phyloP scores from a whole-genome alignment of 2,113 vertebrate species.

The Ictalurus punctatus region DNA sequence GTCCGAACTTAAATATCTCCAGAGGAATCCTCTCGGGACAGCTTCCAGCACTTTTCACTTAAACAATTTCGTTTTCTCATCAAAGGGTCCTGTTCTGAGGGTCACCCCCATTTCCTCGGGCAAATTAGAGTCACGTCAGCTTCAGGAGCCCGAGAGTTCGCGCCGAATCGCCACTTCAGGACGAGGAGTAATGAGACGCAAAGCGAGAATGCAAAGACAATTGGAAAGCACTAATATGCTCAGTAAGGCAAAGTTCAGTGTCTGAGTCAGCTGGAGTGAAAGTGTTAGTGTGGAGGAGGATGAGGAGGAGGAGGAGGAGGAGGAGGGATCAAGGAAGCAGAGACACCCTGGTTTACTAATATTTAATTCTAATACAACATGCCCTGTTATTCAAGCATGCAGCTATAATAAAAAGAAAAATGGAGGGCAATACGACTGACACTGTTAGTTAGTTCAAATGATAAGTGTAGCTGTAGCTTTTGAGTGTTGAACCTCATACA shows the following conservation, averaged over 20 bases:
- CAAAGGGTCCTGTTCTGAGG: slow-evolving; percentile 73
- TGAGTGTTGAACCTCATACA: neutral
- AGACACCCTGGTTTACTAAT: neutral
- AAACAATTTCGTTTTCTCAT: slow-evolving; percentile 80
- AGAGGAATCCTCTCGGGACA: slow-evolving; percentile 72
- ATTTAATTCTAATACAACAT: neutral
- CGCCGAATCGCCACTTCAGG: neutral
- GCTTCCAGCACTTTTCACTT: slow-evolving; percentile 76
- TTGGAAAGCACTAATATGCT: slow-evolving; percentile 18
- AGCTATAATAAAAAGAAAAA: neutral
- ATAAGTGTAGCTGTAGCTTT: neutral
- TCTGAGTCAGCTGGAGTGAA: neutral
- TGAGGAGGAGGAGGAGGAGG: neutral
- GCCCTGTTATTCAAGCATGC: neutral
- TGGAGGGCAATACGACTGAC: no score
- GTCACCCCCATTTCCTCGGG: slow-evolving; percentile 76
- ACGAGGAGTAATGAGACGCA: slow-evolving; percentile 26
- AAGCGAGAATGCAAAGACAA: slow-evolving; percentile 20
- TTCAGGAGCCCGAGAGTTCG: slow-evolving; percentile 59
- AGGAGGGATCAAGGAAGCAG: neutral
- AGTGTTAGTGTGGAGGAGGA: neutral
- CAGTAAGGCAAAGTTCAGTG: slow-evolving; percentile 15
- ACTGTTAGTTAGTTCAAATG: no score
- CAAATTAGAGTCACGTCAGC: slow-evolving; percentile 77
- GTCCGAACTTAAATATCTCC: slow-evolving; percentile 33